A percentile compares a stretch with the other conserved stretches of the same genome.
These are phyloP conservation scores for Malurus elegans DNA, from an alignment of 2,113 vertebrate species.

Conservation along the genomic window DNA sequence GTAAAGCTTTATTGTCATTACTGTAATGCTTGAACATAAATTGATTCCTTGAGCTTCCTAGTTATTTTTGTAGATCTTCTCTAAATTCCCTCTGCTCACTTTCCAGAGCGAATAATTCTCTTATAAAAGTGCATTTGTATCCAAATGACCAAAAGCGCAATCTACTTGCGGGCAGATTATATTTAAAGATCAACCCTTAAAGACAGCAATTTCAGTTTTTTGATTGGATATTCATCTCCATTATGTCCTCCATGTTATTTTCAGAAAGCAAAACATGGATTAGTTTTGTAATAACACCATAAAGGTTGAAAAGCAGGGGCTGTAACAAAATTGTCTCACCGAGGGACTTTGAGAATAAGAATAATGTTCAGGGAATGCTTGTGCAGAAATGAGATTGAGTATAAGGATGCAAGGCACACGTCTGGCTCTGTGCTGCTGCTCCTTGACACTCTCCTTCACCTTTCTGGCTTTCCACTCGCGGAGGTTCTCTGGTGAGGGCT, in stretches of 20 bases:
- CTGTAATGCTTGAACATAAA: background rate
- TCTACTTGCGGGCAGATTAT: background rate
- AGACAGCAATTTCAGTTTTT: background rate
- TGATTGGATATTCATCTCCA: background rate
- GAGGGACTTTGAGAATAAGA: background rate
- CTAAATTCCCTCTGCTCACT: background rate
- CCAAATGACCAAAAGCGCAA: background rate
- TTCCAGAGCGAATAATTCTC: background rate
- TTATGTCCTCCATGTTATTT: background rate
- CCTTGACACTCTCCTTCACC: background rate
- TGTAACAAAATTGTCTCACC: background rate
- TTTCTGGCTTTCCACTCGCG: background rate
- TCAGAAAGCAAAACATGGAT: background rate
- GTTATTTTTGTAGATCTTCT: background rate
- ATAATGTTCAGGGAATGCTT: accelerated
- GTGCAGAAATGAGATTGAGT: background rate
- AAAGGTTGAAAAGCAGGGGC: background rate
- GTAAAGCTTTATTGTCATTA: background rate
- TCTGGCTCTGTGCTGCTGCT: background rate
- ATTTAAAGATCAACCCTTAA: background rate
- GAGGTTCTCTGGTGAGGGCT: background rate
- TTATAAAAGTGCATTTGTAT: background rate
- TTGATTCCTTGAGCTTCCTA: background rate
- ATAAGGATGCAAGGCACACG: accelerated
- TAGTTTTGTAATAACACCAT: background rate